phyloP scores from a whole-genome alignment of 2,113 vertebrate species.

The Albula goreensis region DNA sequence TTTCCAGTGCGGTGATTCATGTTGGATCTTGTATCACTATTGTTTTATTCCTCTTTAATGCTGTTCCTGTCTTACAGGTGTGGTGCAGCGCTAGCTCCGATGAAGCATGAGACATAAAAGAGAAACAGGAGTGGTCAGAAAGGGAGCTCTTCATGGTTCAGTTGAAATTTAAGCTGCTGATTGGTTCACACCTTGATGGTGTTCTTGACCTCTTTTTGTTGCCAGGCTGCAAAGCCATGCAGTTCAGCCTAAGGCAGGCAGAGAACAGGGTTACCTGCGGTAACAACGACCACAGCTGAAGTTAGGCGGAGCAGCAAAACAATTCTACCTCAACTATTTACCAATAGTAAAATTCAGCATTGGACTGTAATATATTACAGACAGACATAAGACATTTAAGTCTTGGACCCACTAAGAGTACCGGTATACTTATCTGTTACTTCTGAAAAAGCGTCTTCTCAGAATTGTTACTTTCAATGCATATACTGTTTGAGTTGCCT shows the following conservation, averaged over 20 bases:
- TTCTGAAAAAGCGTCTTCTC: too few species aligned
- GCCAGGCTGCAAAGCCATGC: background rate
- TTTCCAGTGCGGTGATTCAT: background rate
- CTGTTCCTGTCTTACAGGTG: background rate
- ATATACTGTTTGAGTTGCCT: background rate
- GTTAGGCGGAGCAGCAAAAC: too few species aligned
- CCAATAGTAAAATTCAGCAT: too few species aligned
- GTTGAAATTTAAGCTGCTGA: background rate
- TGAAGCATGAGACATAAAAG: background rate
- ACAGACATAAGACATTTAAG: background rate
- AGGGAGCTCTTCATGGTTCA: background rate
- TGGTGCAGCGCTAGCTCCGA: background rate
- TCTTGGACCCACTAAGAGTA: too few species aligned
- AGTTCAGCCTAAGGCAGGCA: background rate
- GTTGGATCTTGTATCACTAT: background rate
- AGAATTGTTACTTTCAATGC: background rate
- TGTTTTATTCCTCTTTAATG: too few species aligned
- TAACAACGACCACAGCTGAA: too few species aligned
- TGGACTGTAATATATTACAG: background rate
- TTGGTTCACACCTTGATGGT: background rate
- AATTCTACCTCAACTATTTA: too few species aligned
- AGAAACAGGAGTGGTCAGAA: background rate
- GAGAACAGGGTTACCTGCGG: background rate
- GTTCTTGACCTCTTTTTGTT: background rate
- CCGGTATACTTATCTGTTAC: too few species aligned